phyloP scores from a whole-genome alignment of 2,888 invertebrate species.

The Hypsopygia costalis region DNA sequence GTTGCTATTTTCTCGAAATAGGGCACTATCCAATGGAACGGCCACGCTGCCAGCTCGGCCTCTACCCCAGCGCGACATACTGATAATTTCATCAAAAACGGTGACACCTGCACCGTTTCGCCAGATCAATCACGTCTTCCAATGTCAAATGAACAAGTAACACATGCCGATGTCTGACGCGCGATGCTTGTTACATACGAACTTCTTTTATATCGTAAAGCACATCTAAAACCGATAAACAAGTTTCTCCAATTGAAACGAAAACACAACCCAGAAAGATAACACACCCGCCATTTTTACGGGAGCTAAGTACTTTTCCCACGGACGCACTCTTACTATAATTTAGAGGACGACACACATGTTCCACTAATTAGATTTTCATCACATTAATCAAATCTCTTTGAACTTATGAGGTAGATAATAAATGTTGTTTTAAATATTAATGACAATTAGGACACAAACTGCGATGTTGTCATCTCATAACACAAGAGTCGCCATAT shows the following conservation, averaged over 20 bases:
- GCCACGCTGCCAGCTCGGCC: conserved; percentile 81
- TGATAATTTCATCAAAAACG: conserved; percentile 76
- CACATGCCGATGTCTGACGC: conserved; percentile 47
- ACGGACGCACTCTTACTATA: conserved; percentile 48
- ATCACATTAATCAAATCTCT: conserved; percentile 50
- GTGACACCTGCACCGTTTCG: conserved; percentile 63
- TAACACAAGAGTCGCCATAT: conserved; percentile 79
- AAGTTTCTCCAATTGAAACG: conserved; percentile 59
- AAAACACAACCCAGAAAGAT: conserved; percentile 76
- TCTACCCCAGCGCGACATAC: conserved; percentile 84
- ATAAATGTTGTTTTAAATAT: conserved; percentile 47
- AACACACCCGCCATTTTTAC: conserved; percentile 81
- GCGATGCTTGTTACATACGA: conserved; percentile 27
- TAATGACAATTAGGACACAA: conserved; percentile 71
- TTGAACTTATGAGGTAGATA: conserved; percentile 66
- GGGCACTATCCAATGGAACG: conserved; percentile 82
- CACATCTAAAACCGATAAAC: conserved; percentile 40
- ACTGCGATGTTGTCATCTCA: conserved; percentile 81
- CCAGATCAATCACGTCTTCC: conserved; percentile 48
- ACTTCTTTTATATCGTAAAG: conserved; percentile 25
- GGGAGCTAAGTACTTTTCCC: conserved; percentile 66
- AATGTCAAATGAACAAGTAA: conserved; percentile 54
- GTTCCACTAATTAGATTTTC: conserved; percentile 39
- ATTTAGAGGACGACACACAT: conserved; percentile 30
- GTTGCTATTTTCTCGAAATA: conserved; percentile 88